These are phyloP conservation scores for Caenorhabditis imperialis DNA, from an alignment of 2,888 invertebrate species.

Conservation along the genomic window DNA sequence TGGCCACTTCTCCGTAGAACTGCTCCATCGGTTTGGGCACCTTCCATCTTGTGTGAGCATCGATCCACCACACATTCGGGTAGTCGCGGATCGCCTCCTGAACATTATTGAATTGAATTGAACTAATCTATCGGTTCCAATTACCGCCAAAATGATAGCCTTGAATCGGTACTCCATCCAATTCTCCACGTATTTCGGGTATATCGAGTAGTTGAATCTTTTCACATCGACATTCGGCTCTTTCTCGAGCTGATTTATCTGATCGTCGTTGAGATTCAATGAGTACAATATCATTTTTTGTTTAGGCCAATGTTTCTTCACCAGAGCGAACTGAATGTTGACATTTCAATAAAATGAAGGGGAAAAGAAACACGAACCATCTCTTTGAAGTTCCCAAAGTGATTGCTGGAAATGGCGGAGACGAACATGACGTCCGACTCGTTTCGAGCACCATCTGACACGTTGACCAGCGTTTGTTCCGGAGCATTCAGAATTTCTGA, in stretches of 20 bases:
- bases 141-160: constrained; percentile 26
- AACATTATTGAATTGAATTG: too few relatives aligned
- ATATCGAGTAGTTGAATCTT: constrained; percentile 20
- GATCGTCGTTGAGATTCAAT: neutral
- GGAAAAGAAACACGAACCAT: constrained; percentile 5
- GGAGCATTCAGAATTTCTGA: constrained; percentile 9
- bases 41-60: constrained; percentile 26
- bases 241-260: neutral
- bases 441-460: neutral
- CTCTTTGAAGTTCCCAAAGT: constrained; percentile 22
- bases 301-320: constrained; percentile 23
- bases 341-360: neutral
- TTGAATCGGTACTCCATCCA: constrained; percentile 39
- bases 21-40: constrained; percentile 13
- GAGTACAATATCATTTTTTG: constrained; percentile 25
- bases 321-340: constrained; percentile 10
- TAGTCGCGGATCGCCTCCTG: constrained; percentile 23
- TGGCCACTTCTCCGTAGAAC: constrained; percentile 29
- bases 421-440: constrained; percentile 20
- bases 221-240: constrained; percentile 12
- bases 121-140: neutral
- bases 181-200: constrained; percentile 25
- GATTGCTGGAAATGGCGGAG: constrained; percentile 14
- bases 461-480: constrained; percentile 4
- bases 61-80: constrained; percentile 35